phyloP scores from a whole-genome alignment of 92 coral and sea anemone species.

The Meandrina meandrites region DNA sequence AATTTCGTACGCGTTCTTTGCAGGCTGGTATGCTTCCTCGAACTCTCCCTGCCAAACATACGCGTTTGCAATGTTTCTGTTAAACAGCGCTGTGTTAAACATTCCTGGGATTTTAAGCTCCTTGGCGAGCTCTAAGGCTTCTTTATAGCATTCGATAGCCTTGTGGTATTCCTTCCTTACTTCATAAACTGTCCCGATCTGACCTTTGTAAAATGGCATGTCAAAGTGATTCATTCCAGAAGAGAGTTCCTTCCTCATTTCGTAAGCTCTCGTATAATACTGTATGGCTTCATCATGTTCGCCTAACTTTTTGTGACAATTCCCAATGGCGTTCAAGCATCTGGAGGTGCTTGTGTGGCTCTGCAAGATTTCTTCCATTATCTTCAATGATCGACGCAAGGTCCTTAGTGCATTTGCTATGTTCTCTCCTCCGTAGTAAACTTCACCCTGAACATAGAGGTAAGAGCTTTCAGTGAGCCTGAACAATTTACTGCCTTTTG shows the following conservation, averaged over 20 bases:
- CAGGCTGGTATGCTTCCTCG: slow-evolving; percentile 28
- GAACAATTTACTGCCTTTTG: slow-evolving; percentile 1
- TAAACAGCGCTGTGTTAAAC: slow-evolving; percentile 45
- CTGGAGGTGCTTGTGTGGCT: slow-evolving; percentile 61
- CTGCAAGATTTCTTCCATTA: slow-evolving; percentile 30
- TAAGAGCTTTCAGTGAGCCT: slow-evolving; percentile 16
- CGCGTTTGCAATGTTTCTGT: slow-evolving; percentile 63
- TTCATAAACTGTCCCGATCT: neutral
- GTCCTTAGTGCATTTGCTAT: slow-evolving; percentile 1
- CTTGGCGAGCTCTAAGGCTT: slow-evolving; percentile 59
- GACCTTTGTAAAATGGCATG: slow-evolving; percentile 51
- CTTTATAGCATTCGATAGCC: slow-evolving; percentile 42
- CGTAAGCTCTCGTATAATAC: slow-evolving; percentile 44
- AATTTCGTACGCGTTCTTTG: slow-evolving; percentile 47
- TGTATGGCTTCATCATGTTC: slow-evolving; percentile 31
- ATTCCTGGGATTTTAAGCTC: slow-evolving; percentile 51
- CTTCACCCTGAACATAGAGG: slow-evolving; percentile 32
- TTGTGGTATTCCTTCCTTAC: neutral
- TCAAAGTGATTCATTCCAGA: slow-evolving; percentile 54
- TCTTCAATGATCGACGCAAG: neutral
- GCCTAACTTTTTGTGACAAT: slow-evolving; percentile 36
- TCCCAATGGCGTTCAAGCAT: slow-evolving; percentile 61
- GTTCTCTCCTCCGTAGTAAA: neutral
- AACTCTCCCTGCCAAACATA: slow-evolving; percentile 34
- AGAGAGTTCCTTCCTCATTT: slow-evolving; percentile 54